These are phyloP conservation scores for Muscicapa adusta DNA, from an alignment of 2,113 vertebrate species.

Conservation along the genomic window DNA sequence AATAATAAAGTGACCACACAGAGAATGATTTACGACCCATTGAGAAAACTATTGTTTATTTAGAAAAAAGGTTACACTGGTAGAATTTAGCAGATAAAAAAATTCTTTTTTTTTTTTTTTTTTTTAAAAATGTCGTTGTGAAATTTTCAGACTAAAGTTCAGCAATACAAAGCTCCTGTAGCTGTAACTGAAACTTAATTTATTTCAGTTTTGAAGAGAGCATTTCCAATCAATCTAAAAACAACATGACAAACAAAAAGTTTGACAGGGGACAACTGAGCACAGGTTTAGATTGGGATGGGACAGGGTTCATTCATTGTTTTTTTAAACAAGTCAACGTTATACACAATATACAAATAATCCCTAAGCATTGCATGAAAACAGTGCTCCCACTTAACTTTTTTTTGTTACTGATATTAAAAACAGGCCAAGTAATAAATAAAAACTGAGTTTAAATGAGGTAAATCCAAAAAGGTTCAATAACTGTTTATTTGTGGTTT, in stretches of 20 bases:
- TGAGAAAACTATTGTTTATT: constrained; percentile 99
- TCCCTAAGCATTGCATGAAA: constrained; percentile 82
- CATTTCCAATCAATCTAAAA: constrained; percentile 87
- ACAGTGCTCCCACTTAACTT: constrained; percentile 77
- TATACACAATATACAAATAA: constrained; percentile 96
- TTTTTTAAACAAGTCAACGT: constrained; percentile 76
- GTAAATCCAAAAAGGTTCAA: constrained; percentile 83
- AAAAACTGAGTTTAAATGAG: constrained; percentile 88
- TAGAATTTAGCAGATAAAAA: constrained; percentile 99
- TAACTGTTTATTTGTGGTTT: constrained; percentile 80
- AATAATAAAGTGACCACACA: constrained; percentile 70
- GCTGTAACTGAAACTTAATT: constrained; percentile 78
- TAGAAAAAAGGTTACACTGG: constrained; percentile 95
- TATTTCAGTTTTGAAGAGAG: constrained; percentile 70
- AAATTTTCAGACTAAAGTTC: constrained; percentile 85
- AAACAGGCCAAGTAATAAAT: constrained; percentile 89
- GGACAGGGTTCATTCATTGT: neutral
- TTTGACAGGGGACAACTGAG: constrained; percentile 72
- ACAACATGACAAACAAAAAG: constrained; percentile 81
- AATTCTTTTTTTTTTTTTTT: constrained; percentile 63
- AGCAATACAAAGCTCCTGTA: constrained; percentile 86
- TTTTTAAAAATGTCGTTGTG: constrained; percentile 89
- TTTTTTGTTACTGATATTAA: constrained; percentile 81
- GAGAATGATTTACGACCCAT: constrained; percentile 84
- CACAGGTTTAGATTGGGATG: constrained; percentile 24